Conservation (phyloP, 1,140 invertebrate genomes). For the Heterodera schachtii region DNA sequence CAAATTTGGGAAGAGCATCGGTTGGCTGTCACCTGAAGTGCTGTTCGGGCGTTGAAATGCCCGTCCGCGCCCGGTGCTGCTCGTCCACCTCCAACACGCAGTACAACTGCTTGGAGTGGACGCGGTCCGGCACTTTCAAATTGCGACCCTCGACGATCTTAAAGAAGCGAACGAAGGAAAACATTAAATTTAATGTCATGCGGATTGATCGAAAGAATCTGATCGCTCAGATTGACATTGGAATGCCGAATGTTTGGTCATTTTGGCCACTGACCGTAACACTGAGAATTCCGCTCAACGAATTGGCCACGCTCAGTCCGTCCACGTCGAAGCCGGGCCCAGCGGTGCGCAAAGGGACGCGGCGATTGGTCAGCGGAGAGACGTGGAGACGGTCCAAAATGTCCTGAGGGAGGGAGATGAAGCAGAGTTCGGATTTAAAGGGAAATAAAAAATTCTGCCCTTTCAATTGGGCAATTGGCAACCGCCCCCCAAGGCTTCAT, state of each 20-base stretch:
- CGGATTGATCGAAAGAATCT: too few species aligned
- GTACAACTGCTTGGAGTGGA: conserved; percentile 73
- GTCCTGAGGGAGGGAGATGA: conserved; percentile 16
- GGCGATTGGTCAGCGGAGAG: conserved; percentile 58
- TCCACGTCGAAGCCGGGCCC: conserved; percentile 65
- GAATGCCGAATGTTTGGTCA: neutral
- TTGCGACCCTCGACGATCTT: conserved; percentile 63
- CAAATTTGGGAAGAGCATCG: neutral
- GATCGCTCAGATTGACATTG: conserved; percentile 3
- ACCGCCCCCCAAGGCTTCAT: too few species aligned
- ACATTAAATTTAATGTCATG: too few species aligned
- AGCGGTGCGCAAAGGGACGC: conserved; percentile 61
- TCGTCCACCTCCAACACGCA: conserved; percentile 94
- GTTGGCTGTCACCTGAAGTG: conserved; percentile 77
- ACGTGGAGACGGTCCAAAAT: conserved; percentile 60
- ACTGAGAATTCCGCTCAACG: conserved; percentile 57
- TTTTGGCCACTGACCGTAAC: conserved; percentile 43
- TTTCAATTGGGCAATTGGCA: too few species aligned
- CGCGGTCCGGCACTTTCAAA: conserved; percentile 61
- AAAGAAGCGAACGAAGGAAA: conserved; percentile 1
- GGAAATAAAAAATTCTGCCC: too few species aligned
- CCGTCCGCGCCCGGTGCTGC: conserved; percentile 90
- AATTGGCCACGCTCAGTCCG: conserved; percentile 37
- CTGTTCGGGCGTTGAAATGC: conserved; percentile 76
- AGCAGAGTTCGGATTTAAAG: too few species aligned